Percentiles rank a stretch among this genome's conserved stretches.
phyloP scores from a whole-genome alignment of 2,888 invertebrate species.

The Sussaba pulchella region DNA sequence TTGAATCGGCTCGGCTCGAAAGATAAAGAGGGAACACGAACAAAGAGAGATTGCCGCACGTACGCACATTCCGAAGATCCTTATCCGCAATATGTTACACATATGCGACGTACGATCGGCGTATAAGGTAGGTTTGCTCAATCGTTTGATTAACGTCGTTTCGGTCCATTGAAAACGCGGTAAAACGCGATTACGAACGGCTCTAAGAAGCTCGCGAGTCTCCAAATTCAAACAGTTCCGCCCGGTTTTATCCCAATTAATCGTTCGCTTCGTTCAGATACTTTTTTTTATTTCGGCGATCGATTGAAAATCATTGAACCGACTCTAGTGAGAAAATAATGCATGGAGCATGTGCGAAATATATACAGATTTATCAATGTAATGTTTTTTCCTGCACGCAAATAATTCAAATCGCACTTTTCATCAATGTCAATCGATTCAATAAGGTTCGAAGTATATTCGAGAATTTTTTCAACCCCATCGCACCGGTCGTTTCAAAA shows the following conservation, averaged over 20 bases:
- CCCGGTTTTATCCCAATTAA: no score
- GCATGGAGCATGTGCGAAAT: no score
- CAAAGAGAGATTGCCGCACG: constrained; percentile 28
- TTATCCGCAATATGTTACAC: constrained; percentile 48
- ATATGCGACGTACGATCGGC: constrained; percentile 34
- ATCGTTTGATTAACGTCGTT: constrained; percentile 6
- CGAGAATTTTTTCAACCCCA: no score
- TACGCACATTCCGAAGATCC: constrained; percentile 54
- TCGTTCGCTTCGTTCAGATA: background rate
- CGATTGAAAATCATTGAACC: no score
- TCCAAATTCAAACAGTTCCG: no score
- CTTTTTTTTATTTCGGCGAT: background rate
- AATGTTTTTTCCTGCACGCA: no score
- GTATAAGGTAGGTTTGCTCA: constrained; percentile 18
- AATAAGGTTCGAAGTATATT: no score
- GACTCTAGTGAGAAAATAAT: no score
- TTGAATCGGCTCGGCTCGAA: background rate
- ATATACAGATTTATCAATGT: no score
- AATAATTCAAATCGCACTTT: no score
- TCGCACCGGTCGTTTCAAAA: no score
- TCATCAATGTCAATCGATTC: no score
- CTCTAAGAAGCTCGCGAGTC: background rate
- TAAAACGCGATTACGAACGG: background rate
- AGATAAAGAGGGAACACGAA: constrained; percentile 26
- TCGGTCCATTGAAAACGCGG: constrained; percentile 15